phyloP scores from a whole-genome alignment of 2,113 vertebrate genomes.

The Gadus chalcogrammus region DNA sequence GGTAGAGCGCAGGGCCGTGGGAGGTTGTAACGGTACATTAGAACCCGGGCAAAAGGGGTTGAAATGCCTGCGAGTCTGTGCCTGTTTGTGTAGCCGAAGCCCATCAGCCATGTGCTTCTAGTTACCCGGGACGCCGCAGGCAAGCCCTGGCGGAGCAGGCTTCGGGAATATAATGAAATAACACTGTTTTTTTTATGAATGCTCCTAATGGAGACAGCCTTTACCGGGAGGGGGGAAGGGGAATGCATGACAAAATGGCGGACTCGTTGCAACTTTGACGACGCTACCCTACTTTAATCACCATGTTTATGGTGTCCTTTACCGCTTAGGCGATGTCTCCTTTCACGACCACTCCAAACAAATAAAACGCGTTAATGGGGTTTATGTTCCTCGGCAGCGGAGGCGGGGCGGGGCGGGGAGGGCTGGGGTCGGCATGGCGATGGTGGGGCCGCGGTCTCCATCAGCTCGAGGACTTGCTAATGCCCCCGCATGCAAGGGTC shows the following conservation, averaged over 20 bases:
- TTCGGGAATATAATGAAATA: background rate
- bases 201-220: conserved; percentile 33
- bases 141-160: conserved; percentile 18
- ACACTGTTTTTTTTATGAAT: conserved; percentile 7
- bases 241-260: conserved; percentile 20
- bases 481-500: conserved; percentile 53
- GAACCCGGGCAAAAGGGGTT: conserved; percentile 46
- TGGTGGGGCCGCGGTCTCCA: conserved; percentile 27
- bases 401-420: background rate
- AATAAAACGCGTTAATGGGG: background rate
- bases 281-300: conserved; percentile 28
- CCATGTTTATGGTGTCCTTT: conserved; percentile 24
- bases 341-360: conserved; percentile 8
- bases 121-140: conserved; percentile 37
- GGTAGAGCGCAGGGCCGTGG: conserved; percentile 23
- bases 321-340: conserved; percentile 23
- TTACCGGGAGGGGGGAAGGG: background rate
- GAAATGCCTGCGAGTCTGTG: conserved; percentile 32
- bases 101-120: conserved; percentile 23
- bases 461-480: conserved; percentile 49
- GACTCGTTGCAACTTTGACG: conserved; percentile 17
- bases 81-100: conserved; percentile 22
- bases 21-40: conserved; percentile 33
- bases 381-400: background rate
- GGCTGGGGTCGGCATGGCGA: background rate